Conservation (phyloP, 2,888 invertebrate genomes). For the Apamea sordens region DNA sequence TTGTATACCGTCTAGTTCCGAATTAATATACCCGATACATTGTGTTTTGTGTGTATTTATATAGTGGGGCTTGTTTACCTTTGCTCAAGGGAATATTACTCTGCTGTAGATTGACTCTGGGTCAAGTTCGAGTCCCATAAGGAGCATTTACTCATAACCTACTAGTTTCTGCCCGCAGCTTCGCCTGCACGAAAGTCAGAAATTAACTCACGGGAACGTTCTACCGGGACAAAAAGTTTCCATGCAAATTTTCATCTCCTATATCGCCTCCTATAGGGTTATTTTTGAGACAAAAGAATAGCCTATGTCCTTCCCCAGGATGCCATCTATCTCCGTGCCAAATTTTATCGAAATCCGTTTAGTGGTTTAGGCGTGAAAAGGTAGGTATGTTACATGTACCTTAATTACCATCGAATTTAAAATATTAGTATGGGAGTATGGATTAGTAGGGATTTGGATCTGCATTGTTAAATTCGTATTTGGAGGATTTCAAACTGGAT, state of each 20-base stretch:
- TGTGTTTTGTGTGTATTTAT: constrained; percentile 61
- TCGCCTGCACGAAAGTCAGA: background rate
- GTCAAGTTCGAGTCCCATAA: constrained; percentile 40
- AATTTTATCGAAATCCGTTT: too few relatives aligned
- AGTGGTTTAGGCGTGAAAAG: too few relatives aligned
- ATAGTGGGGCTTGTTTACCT: constrained; percentile 30
- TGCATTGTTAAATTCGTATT: background rate
- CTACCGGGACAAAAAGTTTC: background rate
- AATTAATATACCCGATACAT: constrained; percentile 75
- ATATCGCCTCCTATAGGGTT: too few relatives aligned
- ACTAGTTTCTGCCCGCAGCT: background rate
- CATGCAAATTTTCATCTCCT: too few relatives aligned
- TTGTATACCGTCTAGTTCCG: constrained; percentile 74
- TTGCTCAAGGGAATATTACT: background rate
- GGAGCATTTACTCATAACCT: background rate
- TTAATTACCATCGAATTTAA: too few relatives aligned
- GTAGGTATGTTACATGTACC: too few relatives aligned
- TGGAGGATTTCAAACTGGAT: background rate
- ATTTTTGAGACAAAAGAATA: too few relatives aligned
- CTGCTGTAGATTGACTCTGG: constrained; percentile 14
- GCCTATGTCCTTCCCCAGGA: too few relatives aligned
- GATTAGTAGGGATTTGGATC: background rate
- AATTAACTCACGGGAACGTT: background rate
- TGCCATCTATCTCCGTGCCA: too few relatives aligned
- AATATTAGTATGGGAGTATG: too few relatives aligned